A percentile compares a stretch with the other conserved stretches of the same genome.
phyloP scores from a whole-genome alignment of 2,888 invertebrate species.

The Hololepta plana region DNA sequence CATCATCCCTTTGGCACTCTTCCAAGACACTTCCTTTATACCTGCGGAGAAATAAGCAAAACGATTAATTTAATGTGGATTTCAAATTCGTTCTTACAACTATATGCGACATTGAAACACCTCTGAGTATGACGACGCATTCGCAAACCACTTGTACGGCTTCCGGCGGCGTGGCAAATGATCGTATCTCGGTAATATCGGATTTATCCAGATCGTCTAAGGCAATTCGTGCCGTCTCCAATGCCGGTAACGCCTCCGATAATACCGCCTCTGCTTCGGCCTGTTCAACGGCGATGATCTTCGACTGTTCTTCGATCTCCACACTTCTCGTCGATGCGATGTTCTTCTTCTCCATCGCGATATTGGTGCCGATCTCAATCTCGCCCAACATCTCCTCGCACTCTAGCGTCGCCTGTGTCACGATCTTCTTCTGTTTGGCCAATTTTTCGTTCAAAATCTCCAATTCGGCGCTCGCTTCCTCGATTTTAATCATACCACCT shows the following conservation, averaged over 20 bases:
- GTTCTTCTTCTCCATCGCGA: conserved; percentile 59
- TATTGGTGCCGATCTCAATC: conserved; percentile 51
- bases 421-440: conserved; percentile 58
- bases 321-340: conserved; percentile 62
- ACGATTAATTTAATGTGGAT: no score
- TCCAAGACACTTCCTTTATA: conserved; percentile 11
- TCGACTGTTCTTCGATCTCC: conserved; percentile 69
- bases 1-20: conserved; percentile 63
- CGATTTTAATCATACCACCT: conserved; percentile 64
- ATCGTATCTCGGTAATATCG: conserved; percentile 83
- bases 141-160: conserved; percentile 80
- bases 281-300: conserved; percentile 63
- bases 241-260: conserved; percentile 65
- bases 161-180: conserved; percentile 81
- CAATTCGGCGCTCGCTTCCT: conserved; percentile 69
- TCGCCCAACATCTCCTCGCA: conserved; percentile 62
- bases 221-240: conserved; percentile 65
- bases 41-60: no score
- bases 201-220: conserved; percentile 70
- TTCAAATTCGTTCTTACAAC: no score
- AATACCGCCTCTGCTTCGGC: conserved; percentile 67
- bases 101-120: no score
- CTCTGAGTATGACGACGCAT: conserved; percentile 71
- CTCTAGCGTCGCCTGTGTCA: conserved; percentile 61
- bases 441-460: conserved; percentile 62